Evolutionary conservation across 2,888 invertebrate species (phyloP), one percentile per base, ranked within the genome.

Genomic region (Sisyra terminalis): DNA sequence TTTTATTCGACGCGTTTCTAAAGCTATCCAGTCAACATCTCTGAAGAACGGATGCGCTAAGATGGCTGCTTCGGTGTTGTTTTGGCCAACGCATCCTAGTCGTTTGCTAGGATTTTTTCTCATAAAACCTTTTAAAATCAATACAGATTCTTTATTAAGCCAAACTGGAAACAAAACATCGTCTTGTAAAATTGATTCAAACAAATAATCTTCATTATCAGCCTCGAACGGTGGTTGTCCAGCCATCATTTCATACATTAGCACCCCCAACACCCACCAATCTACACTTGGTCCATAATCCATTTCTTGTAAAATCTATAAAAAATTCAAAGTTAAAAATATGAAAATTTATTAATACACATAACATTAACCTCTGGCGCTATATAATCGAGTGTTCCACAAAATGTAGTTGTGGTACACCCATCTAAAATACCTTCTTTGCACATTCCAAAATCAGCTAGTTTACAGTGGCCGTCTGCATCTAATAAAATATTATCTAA

Each of bases 231-330:
- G 97, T 45, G 97, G 97, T 65, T 98, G 97, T 0, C 97, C 96
- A 1, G 94, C 96, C 88, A 96, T 85, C 96, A 97, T 97, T 73
- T 97, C 96, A 65, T 97, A 97, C 87, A 96, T 87, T 37, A 96
- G 73, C 46, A 97, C 96, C 41, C 96, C 97, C 50, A 97, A 71
- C 47, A 96, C 96, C 96, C 96, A 97, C 88, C 88, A 88, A 65
- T 88, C 88, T 45, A 89, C 88, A 47, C 84, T 83, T 29, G 85
- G 81, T 0, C 87, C 87, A 58, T 88, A 88, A 57, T 94, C 87
- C 54, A 88, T 71, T 65, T 93, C 93, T 63, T 92, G 89, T 44
- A 93, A 72, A 58, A 93, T 93, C 77, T 73, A 51, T 18, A 49
- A 48, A 39, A 42, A 39, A 24, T 5, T 35, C 14, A 15, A 13